A percentile compares a stretch with the other conserved stretches of the same genome.
These are phyloP conservation scores for Pseudoips prasinana DNA, from an alignment of 2,888 invertebrate genomes.

Conservation along the genomic window DNA sequence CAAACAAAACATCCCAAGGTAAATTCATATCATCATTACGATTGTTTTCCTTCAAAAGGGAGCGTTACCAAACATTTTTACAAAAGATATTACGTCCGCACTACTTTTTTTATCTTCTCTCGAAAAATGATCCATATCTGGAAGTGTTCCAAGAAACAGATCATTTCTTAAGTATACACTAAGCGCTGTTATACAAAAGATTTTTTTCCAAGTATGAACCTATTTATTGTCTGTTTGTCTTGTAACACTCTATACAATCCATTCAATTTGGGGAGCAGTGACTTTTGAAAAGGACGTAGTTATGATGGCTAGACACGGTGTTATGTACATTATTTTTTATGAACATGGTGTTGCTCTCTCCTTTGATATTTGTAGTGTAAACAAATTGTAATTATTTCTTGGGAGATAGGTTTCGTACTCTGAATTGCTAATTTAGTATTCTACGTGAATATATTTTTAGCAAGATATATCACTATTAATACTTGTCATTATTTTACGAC, in stretches of 20 bases:
- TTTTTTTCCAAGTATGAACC: background rate
- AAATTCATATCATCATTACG: too few species aligned
- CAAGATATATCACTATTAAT: too few species aligned
- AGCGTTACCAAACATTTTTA: background rate
- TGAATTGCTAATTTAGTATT: too few species aligned
- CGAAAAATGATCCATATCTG: slow-evolving; percentile 3
- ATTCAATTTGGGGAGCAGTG: background rate
- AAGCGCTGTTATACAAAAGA: slow-evolving; percentile 1
- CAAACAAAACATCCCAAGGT: background rate
- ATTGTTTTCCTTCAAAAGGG: background rate
- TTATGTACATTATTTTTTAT: too few species aligned
- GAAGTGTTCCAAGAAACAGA: slow-evolving; percentile 1
- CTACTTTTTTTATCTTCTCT: background rate
- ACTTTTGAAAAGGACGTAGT: too few species aligned
- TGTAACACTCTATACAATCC: background rate
- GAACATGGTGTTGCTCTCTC: too few species aligned
- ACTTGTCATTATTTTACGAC: too few species aligned
- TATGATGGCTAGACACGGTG: too few species aligned
- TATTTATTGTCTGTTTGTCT: background rate
- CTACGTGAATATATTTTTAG: too few species aligned
- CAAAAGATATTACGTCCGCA: background rate
- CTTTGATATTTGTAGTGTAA: too few species aligned
- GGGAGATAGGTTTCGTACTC: too few species aligned
- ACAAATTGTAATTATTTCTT: too few species aligned
- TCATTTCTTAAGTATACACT: slow-evolving; percentile 3